Conservation (phyloP, 1,140 invertebrate genomes). For the Episyrphus balteatus region DNA sequence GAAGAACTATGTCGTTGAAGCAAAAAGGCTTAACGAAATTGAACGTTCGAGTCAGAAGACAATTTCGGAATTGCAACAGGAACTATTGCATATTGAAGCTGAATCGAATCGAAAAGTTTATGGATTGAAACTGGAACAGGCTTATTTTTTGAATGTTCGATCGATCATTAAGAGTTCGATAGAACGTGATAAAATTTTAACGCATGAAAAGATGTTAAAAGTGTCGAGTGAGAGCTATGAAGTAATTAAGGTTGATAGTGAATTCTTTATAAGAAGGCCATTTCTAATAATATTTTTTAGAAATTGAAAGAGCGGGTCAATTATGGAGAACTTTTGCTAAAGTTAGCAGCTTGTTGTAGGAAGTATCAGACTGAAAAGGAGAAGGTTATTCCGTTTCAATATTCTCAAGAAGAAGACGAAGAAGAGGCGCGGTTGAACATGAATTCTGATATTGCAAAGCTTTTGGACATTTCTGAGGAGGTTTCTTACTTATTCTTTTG, state of each 20-base stretch:
- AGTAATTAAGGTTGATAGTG: constrained; percentile 16
- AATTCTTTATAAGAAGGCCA: neutral
- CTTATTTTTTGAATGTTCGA: constrained; percentile 23
- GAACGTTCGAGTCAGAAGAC: constrained; percentile 12
- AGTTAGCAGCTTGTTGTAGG: constrained; percentile 27
- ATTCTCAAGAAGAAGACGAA: constrained; percentile 13
- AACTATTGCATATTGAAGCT: constrained; percentile 16
- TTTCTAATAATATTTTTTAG: constrained; percentile 8
- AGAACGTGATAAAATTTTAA: constrained; percentile 16
- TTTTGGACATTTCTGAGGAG: constrained; percentile 22
- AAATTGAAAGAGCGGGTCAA: constrained; percentile 24
- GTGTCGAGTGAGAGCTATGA: constrained; percentile 22
- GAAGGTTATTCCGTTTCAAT: constrained; percentile 14
- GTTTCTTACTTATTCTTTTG: constrained; percentile 1
- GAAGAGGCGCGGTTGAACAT: constrained; percentile 12
- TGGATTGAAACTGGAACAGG: constrained; percentile 21
- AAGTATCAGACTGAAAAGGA: constrained; percentile 29
- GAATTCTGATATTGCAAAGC: constrained; percentile 16
- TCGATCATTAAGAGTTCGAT: constrained; percentile 23
- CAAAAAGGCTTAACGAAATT: constrained; percentile 16
- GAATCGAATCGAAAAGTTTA: constrained; percentile 19
- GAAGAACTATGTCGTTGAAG: constrained; percentile 18
- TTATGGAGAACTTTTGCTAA: constrained; percentile 24
- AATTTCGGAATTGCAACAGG: constrained; percentile 12
- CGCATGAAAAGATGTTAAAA: constrained; percentile 22